phyloP scores from a whole-genome alignment of 1,140 invertebrate genomes.

The Lepidurus apus region DNA sequence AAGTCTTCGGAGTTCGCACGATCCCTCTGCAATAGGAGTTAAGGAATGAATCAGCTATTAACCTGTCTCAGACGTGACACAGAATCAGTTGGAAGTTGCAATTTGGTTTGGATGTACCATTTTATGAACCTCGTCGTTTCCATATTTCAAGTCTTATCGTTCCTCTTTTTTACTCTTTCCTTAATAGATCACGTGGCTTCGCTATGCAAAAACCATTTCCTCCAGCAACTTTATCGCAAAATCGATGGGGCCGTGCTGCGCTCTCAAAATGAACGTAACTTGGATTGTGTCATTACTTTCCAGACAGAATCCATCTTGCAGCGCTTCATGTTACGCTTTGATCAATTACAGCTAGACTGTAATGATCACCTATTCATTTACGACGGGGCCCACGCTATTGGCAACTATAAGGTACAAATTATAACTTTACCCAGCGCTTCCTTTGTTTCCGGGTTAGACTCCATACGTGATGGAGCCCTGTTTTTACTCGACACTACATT shows the following conservation, averaged over 20 bases:
- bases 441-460: too few species aligned
- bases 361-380: slow-evolving; percentile 89
- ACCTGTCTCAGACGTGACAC: too few species aligned
- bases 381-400: slow-evolving; percentile 82
- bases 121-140: background rate
- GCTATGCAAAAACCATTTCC: slow-evolving; percentile 78
- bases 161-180: slow-evolving; percentile 28
- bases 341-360: slow-evolving; percentile 66
- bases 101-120: background rate
- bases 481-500: too few species aligned
- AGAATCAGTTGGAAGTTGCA: too few species aligned
- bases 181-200: slow-evolving; percentile 77
- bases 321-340: slow-evolving; percentile 86
- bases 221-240: slow-evolving; percentile 77
- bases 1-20: too few species aligned
- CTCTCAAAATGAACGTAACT: slow-evolving; percentile 79
- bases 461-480: too few species aligned
- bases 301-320: slow-evolving; percentile 88
- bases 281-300: slow-evolving; percentile 85
- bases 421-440: background rate
- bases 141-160: background rate
- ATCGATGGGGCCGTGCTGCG: slow-evolving; percentile 82
- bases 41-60: too few species aligned
- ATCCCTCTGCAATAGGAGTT: too few species aligned
- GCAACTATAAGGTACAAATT: slow-evolving; percentile 68